A percentile compares a stretch with the other conserved stretches of the same genome.
Conservation (phyloP, 2,797 vertebrate species). For the Mallotus villosus region DNA sequence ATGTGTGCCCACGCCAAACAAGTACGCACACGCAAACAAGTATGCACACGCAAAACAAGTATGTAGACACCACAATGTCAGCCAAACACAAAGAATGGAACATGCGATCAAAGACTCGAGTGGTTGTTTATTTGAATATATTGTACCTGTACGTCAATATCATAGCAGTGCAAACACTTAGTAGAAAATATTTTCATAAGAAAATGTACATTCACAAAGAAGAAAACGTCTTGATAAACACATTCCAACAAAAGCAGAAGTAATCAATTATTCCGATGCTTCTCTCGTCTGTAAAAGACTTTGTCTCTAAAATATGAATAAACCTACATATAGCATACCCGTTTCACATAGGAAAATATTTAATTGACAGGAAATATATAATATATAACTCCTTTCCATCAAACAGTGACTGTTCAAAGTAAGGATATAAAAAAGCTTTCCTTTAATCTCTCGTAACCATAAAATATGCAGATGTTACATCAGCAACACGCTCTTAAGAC, state of each 20-base stretch:
- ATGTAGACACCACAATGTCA: constrained; percentile 25
- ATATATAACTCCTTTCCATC: constrained; percentile 56
- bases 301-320: constrained; percentile 59
- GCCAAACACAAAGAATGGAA: constrained; percentile 14
- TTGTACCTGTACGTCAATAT: constrained; percentile 63
- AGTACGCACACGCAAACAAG: too few relatives aligned
- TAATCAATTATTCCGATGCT: constrained; percentile 65
- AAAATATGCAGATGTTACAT: constrained; percentile 39
- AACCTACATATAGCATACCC: constrained; percentile 74
- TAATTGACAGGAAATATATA: constrained; percentile 77
- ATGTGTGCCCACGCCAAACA: too few relatives aligned
- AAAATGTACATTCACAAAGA: constrained; percentile 82
- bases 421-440: constrained; percentile 69
- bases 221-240: constrained; percentile 78
- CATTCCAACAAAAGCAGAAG: constrained; percentile 73
- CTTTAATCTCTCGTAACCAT: constrained; percentile 52
- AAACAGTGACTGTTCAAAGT: constrained; percentile 52
- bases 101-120: constrained; percentile 34
- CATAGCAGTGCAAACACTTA: constrained; percentile 78
- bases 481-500: constrained; percentile 34
- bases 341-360: constrained; percentile 80
- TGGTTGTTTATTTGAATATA: constrained; percentile 62
- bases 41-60: too few relatives aligned
- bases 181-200: constrained; percentile 79
- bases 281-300: constrained; percentile 51